phyloP scores from a whole-genome alignment of 2,113 vertebrate genomes.

The Ailurus styani region DNA sequence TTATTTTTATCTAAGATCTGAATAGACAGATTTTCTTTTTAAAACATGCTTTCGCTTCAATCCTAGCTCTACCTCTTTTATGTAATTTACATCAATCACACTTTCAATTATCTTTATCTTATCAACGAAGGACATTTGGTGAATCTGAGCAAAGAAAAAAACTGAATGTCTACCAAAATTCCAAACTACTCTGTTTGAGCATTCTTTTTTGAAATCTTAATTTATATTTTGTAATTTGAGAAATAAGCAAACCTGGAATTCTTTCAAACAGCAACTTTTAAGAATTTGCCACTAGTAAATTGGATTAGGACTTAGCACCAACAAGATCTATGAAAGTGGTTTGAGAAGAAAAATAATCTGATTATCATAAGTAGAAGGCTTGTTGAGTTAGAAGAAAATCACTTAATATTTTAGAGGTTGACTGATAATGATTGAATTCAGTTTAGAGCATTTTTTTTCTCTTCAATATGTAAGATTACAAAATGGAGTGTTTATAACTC shows the following conservation, averaged over 20 bases:
- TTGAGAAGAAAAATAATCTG: slow-evolving; percentile 24
- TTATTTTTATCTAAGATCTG: slow-evolving; percentile 55
- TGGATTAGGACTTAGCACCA: not conserved
- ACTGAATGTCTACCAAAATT: not conserved
- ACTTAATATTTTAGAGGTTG: not conserved
- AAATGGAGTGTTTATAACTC: not conserved
- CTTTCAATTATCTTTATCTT: slow-evolving; percentile 50
- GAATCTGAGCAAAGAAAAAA: not conserved
- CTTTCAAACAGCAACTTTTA: not conserved
- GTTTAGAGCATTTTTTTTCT: not conserved
- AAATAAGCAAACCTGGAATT: not conserved
- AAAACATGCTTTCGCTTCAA: slow-evolving; percentile 27
- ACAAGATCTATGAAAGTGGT: not conserved
- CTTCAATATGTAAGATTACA: not conserved
- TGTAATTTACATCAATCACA: slow-evolving; percentile 47
- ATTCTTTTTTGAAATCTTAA: slow-evolving; percentile 33
- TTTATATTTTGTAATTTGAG: not conserved
- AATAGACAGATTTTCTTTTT: slow-evolving; percentile 41
- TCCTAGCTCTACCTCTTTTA: not conserved
- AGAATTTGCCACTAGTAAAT: not conserved
- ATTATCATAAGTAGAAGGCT: not conserved
- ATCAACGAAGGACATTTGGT: slow-evolving; percentile 29
- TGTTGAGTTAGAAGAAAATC: not conserved
- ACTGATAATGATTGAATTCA: slow-evolving; percentile 30
- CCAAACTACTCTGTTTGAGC: not conserved